These are phyloP conservation scores for Telmatherina bonti DNA, from an alignment of 2,797 vertebrate genomes.

Conservation along the genomic window DNA sequence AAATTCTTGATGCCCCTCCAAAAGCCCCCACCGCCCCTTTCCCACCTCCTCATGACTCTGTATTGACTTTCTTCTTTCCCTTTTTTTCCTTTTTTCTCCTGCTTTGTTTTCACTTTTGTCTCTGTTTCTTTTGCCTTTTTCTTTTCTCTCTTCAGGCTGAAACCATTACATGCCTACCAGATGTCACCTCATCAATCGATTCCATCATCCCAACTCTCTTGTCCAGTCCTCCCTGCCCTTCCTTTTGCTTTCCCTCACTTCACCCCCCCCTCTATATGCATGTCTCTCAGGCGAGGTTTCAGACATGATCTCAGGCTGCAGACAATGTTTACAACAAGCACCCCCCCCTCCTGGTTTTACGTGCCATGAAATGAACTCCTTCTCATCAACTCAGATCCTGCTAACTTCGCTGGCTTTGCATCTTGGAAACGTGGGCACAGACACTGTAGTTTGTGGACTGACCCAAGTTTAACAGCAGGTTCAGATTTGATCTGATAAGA, in stretches of 20 bases:
- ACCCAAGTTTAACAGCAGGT: background rate
- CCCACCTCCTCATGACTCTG: constrained; percentile 37
- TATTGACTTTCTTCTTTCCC: constrained; percentile 48
- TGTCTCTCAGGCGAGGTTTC: constrained; percentile 39
- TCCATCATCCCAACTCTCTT: background rate
- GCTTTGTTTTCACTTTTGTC: constrained; percentile 32
- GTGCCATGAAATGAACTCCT: constrained; percentile 69
- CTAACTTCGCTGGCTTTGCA: constrained; percentile 15
- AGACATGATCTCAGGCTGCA: constrained; percentile 73
- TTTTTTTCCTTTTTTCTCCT: background rate
- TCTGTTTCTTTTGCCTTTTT: constrained; percentile 8
- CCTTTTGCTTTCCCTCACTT: constrained; percentile 5
- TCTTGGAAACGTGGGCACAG: constrained; percentile 14
- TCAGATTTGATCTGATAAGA: constrained; percentile 3
- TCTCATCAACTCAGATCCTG: constrained; percentile 57
- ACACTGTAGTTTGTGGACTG: background rate
- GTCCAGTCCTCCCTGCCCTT: background rate
- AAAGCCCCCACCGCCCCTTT: constrained; percentile 32
- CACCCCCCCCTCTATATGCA: constrained; percentile 9
- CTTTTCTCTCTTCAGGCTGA: constrained; percentile 18
- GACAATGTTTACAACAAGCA: constrained; percentile 58
- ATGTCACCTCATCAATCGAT: constrained; percentile 48
- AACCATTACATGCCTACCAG: constrained; percentile 44
- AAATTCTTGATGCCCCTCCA: constrained; percentile 78
- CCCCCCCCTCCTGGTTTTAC: constrained; percentile 68